Evolutionary conservation across 2,113 vertebrate species (phyloP), one percentile per base, ranked within the genome.

Genomic region (Epinephelus lanceolatus): DNA sequence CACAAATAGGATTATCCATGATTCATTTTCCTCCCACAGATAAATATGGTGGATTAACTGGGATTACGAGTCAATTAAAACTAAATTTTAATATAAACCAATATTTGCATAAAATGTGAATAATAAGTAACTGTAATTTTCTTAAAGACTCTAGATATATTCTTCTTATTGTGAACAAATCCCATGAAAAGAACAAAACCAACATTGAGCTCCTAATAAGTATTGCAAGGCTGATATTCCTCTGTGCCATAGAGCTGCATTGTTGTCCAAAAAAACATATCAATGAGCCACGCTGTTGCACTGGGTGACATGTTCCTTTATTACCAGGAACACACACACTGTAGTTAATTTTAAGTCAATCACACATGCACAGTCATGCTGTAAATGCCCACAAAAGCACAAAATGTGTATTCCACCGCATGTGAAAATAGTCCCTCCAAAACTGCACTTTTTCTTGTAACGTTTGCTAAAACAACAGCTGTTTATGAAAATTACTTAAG

Each of bases 1-100:
- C 89, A 89, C 72, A 89, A 92, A 92, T 62, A 89, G 91, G 92
- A 94, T 94, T 94, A 94, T 69, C 71, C 77, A 45, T 59, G 83
- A 85, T 87, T 88, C 78, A 70, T 69, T 84, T 87, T 80, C 84
- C 78, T 80, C 85, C 87, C 81, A 82, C 82, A 21, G 59, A 77
- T 70, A 73, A 68, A 90, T 83, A 83, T 66, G 59, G 1, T 30
- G 75, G 92, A 91, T 94, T 94, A 92, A 79, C 15, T 17, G 51
- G 88, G 88, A 90, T 94, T 94, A 93, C 0, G 11, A 57, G 74
- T 81, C 90, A 94, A 92, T 93, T 94, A 91, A 89, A 93, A 85
- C 12, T 30, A 27, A 88, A 90, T 85, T 70, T 76, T 71, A 80
- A 62, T 63, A 61, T 81, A 70, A 76, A 85, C 66, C 55, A 66